Base-by-base conservation (phyloP, 2,888 invertebrate species). In the Temnothorax ravouxi region DNA sequence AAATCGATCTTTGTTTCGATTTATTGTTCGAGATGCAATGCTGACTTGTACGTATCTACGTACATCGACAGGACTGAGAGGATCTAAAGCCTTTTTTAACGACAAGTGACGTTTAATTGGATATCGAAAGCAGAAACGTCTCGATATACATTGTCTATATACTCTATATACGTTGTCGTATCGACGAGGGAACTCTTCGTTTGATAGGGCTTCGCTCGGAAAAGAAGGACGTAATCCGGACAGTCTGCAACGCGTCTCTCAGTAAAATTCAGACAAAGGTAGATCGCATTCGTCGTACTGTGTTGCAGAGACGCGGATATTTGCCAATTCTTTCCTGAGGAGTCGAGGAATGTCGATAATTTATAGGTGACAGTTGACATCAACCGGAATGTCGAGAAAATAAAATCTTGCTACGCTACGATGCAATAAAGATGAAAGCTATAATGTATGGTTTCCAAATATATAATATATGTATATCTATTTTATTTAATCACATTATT, bases 41-140 rank as follows among this genome's bases (percentile, higher is more conserved):
- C 67, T 61, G 59, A 77, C 56, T n/a, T 34, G 34, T 29, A 29
- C 77, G 56, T 15, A 62, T 59, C 44, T 29, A 77, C 64, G 71
- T 56, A 54, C 50, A 54, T 61, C 54, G 59, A 82, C 44, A 86
- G 61, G 71, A 52, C 44, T 18, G 21, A 41, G 38, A 29, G 64
- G 77, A 80, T 86, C 85, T 62, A 82, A 69, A 74, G 61, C 56
- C 84, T 59, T 59, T 86, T 89, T 88, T 89, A 89, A 89, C 89
- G 88, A 83, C 88, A 79, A 84, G 66, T 50, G 89, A 89, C 81
- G 84, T 86, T 86, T 86, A 85, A 89, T 89, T 87, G 88, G 84
- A 85, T 87, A 88, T 80, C 79, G 84, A 54, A 54, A 59, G 71
- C 56, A 79, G 77, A 29, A 80, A 79, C 52, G 74, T 86, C 80